Conservation (phyloP, 2,888 invertebrate species). For the Tetranychus truncatus region DNA sequence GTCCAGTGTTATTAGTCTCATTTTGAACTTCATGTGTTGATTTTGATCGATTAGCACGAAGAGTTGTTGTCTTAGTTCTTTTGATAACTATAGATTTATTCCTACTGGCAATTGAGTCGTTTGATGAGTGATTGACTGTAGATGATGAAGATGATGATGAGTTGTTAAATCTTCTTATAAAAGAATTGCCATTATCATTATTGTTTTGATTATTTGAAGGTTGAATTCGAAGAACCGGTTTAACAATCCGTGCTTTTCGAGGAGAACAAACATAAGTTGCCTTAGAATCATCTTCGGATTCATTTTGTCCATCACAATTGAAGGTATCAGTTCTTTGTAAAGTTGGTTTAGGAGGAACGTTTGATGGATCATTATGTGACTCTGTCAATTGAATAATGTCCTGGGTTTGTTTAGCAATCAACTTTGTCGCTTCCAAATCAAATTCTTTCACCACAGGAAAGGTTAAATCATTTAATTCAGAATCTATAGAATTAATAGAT, state of each 20-base stretch:
- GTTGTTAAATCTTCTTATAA: background rate
- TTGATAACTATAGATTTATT: slow-evolving; percentile 26
- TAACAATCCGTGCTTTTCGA: slow-evolving; percentile 37
- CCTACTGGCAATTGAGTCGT: slow-evolving; percentile 20
- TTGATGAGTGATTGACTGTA: slow-evolving; percentile 26
- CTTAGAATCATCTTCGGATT: slow-evolving; percentile 21
- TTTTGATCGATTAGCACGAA: slow-evolving; percentile 28
- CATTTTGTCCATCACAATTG: slow-evolving; percentile 35
- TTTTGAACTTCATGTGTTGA: background rate
- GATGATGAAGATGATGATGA: slow-evolving; percentile 20
- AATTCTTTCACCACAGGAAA: background rate
- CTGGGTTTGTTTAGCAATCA: background rate
- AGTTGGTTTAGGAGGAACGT: background rate
- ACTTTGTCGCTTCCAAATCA: background rate
- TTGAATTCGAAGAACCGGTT: slow-evolving; percentile 32
- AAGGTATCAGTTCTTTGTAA: background rate
- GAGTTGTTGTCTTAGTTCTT: slow-evolving; percentile 30
- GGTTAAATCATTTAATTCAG: background rate
- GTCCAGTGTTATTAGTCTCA: background rate
- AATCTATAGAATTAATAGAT: background rate
- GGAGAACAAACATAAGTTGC: slow-evolving; percentile 21
- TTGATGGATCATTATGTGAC: background rate
- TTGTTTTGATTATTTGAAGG: background rate
- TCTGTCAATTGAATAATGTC: slow-evolving; percentile 10
- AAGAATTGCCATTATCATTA: background rate